A percentile compares a stretch with the other conserved stretches of the same genome.
Evolutionary conservation across 2,797 vertebrate species (phyloP).

Genomic region (Microhierax caerulescens): DNA sequence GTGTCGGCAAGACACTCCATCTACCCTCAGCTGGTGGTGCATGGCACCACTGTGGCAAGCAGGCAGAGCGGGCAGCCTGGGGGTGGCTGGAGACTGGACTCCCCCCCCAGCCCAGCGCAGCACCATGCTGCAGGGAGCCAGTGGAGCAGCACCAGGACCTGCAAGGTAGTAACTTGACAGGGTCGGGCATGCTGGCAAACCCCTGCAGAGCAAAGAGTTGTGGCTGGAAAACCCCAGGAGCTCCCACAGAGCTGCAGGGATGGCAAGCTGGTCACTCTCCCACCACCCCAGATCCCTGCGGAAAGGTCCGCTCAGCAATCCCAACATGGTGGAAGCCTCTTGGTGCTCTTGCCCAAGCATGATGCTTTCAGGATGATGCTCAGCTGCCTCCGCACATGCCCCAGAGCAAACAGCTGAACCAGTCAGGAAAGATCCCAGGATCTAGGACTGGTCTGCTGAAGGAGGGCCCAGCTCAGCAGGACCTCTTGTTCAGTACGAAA

Average conservation of each 20-base stretch:
- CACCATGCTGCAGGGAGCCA: no score
- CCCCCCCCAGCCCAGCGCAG: no score
- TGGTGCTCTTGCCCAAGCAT: not conserved
- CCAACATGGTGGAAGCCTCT: not conserved
- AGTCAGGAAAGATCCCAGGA: not conserved
- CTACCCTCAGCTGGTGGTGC: accelerated
- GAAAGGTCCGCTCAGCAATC: not conserved
- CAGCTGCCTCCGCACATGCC: accelerated
- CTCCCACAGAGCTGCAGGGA: no score
- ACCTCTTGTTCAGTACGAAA: not conserved
- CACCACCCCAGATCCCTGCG: no score
- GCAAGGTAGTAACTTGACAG: not conserved
- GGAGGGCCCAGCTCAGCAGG: not conserved
- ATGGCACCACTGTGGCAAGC: accelerated
- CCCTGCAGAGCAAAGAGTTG: accelerated
- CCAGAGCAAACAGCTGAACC: not conserved
- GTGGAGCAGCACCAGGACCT: not conserved
- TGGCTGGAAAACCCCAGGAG: not conserved
- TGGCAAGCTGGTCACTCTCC: accelerated
- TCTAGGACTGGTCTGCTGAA: accelerated
- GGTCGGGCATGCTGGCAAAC: not conserved
- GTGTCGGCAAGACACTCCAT: not conserved
- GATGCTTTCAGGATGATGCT: no score
- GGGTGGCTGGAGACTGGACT: no score
- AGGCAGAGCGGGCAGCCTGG: not conserved